Base-by-base conservation (phyloP, 1,140 invertebrate species). In the Lanistes nyassanus region DNA sequence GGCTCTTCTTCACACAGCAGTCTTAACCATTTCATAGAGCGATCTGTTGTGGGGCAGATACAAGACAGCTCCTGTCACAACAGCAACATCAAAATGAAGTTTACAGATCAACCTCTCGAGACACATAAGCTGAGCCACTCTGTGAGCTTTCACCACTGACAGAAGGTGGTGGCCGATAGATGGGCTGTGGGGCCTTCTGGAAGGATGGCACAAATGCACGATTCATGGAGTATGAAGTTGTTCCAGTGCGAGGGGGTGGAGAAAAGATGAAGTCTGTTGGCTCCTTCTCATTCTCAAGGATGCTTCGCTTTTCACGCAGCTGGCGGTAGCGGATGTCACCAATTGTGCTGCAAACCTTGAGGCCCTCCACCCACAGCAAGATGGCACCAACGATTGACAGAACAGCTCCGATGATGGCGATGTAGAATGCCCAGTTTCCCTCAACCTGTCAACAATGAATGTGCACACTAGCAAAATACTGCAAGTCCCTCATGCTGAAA, bases 371-470 rank as follows among this genome's bases (percentile, higher is more conserved):
- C 70, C 70, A 62, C n/a, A 76, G 65, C 3, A 76, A 67, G 16
- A 76, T 56, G 51, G 65, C 66, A 29, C 75, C 67, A 11, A n/a
- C 66, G 6, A 76, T 34, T n/a, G 65, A 39, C 29, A 76, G 56
- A 3, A 29, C 66, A 7, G 75, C 67, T 16, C 75, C 75, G 26
- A 76, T 70, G 55, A 53, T 47, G 55, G 75, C 75, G 36, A 76
- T 70, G 42, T 76, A 76, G 23, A 76, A 58, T 6, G 31, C 66
- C 75, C 75, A 76, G 67, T 76, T 70, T 23, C 51, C 68, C 9
- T 34, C 68, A 51, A 70, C 36, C 68, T 70, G 68, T 21, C 23
- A 66, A 11, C 13, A 66, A 11, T 66, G 3, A 66, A 29, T 9
- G 37, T 31, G 23, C 16, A 36, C 31, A 34, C 34, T 19, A 60